Evolutionary conservation across 2,797 vertebrate species (phyloP), one percentile per base, ranked within the genome.

Genomic region (Mus minutoides): DNA sequence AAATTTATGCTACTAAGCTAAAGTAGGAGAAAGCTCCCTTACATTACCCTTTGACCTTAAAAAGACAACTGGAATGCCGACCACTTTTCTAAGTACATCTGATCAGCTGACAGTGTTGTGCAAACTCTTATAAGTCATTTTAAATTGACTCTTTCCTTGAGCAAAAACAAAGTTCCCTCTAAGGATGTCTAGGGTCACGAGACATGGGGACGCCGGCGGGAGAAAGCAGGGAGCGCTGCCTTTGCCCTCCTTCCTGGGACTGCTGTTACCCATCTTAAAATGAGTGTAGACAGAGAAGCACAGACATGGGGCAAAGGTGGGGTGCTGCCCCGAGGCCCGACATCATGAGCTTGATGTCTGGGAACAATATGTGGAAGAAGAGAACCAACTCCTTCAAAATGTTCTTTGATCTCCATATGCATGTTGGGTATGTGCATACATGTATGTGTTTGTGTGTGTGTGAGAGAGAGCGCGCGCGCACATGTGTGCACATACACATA

Each of bases 221-320:
- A 43, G 9, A 17, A 40, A 86, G 3, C 2, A 64, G 43, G 40
- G 37, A 75, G 43, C 17, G 64, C 31, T 67, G 22, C 49, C 56
- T 82, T 0, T 86, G 75, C 19, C 46, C 37, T 56, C n/a, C 26
- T n/a, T 34, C 62, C 40, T 83, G 75, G 12, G 22, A 67, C 8
- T 24, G 82, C 88, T 78, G 21, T 67, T 76, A 71, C 64, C 92
- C 13, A 73, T 60, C 40, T 56, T n/a, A 67, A 87, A 83, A 95
- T 52, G 75, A n/a, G 64, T 26, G 49, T 75, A 56, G 24, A 87
- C 71, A 67, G 46, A 54, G 60, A 9, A 52, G 19, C 1, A 21
- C 4, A 67, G 19, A 34, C 2, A 3, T 1, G 19, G 43, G 43
- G 19, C 19, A 31, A 49, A 37, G 62, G 1, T 10, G 26, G 11